phyloP scores from a whole-genome alignment of 2,797 vertebrate genomes.

The Menidia menidia region DNA sequence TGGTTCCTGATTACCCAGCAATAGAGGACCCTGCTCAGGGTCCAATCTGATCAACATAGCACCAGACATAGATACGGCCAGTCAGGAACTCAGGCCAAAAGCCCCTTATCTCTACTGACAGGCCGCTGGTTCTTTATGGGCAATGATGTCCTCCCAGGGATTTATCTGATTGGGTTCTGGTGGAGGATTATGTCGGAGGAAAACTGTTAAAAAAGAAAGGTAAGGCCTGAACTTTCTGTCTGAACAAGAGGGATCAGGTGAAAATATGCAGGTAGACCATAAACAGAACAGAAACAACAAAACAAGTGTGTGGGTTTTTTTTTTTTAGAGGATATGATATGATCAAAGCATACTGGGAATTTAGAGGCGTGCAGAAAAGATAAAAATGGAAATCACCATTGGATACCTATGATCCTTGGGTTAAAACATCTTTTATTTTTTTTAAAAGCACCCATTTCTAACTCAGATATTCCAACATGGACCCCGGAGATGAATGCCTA shows the following conservation, averaged over 20 bases:
- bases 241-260: constrained; percentile 27
- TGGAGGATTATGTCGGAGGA: constrained; percentile 48
- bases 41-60: constrained; percentile 79
- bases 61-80: constrained; percentile 68
- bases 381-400: too few relatives aligned
- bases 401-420: too few relatives aligned
- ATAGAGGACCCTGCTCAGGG: constrained; percentile 61
- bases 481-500: too few relatives aligned
- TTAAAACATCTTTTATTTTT: too few relatives aligned
- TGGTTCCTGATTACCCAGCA: constrained; percentile 76
- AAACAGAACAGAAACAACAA: constrained; percentile 4
- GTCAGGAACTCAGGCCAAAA: constrained; percentile 68
- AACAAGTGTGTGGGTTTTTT: too few relatives aligned
- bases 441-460: too few relatives aligned
- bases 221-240: constrained; percentile 39
- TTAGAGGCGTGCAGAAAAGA: too few relatives aligned
- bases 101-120: constrained; percentile 68
- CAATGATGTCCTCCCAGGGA: constrained; percentile 57
- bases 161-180: constrained; percentile 67
- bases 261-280: constrained; percentile 26
- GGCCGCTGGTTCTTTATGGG: constrained; percentile 56
- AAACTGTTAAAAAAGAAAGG: constrained; percentile 49
- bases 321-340: too few relatives aligned
- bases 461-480: too few relatives aligned
- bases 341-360: too few relatives aligned